phyloP scores from a whole-genome alignment of 2,888 invertebrate genomes.

The Halocaridina rubra region DNA sequence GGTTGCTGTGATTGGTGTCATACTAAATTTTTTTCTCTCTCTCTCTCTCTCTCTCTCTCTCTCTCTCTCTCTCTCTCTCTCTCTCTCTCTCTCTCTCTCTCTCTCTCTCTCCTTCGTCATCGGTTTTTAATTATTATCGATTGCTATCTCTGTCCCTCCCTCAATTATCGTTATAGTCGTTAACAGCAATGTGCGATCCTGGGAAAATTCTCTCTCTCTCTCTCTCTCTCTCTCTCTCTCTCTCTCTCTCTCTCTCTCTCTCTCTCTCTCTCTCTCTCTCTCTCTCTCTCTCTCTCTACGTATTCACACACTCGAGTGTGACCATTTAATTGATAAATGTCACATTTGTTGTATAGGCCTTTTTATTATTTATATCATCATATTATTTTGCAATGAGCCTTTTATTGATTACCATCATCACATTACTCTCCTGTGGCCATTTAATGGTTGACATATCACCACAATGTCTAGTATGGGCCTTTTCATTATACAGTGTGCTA shows the following conservation, averaged over 20 bases:
- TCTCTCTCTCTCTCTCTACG: background rate
- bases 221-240: slow-evolving; percentile 7
- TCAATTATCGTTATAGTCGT: background rate
- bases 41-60: background rate
- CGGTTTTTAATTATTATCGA: background rate
- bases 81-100: slow-evolving; percentile 11
- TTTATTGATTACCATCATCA: too few species aligned
- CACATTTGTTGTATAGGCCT: too few species aligned
- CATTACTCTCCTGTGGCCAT: too few species aligned
- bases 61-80: slow-evolving; percentile 13
- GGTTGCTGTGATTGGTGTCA: too few species aligned
- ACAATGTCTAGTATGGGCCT: too few species aligned
- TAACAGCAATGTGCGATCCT: background rate
- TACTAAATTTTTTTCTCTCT: background rate
- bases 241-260: background rate
- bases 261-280: background rate
- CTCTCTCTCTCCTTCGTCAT: slow-evolving; percentile 12
- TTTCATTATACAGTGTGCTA: too few species aligned
- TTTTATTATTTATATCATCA: too few species aligned
- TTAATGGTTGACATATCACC: too few species aligned
- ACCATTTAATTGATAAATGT: too few species aligned
- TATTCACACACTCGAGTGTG: too few species aligned
- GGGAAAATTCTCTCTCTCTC: background rate
- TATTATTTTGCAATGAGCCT: too few species aligned
- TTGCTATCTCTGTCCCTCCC: background rate